phyloP scores from a whole-genome alignment of 1,140 invertebrate species.

The Armadillidium nasatum region DNA sequence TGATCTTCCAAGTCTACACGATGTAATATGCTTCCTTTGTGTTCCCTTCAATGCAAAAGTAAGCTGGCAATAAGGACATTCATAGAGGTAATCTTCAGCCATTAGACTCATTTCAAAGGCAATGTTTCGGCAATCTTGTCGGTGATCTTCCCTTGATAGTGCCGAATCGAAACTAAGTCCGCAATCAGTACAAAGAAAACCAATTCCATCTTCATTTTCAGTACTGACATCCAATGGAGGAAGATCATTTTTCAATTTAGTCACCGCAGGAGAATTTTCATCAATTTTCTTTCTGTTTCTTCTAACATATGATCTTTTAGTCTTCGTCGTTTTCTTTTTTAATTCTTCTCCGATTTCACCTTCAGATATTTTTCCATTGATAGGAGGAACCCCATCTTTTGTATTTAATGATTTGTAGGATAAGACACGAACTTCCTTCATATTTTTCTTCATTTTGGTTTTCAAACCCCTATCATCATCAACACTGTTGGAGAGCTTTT shows the following conservation, averaged over 20 bases:
- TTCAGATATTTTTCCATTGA: neutral
- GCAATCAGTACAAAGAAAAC: constrained; percentile 13
- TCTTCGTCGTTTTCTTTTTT: neutral
- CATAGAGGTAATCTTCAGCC: constrained; percentile 43
- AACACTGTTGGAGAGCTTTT: neutral
- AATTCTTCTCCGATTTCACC: neutral
- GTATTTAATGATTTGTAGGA: neutral
- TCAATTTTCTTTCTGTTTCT: neutral
- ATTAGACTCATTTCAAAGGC: constrained; percentile 43
- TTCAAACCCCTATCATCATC: neutral
- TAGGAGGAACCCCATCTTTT: neutral
- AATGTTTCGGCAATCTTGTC: constrained; percentile 40
- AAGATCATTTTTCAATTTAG: neutral
- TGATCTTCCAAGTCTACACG: constrained; percentile 32
- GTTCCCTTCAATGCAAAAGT: constrained; percentile 42
- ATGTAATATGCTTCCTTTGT: constrained; percentile 39
- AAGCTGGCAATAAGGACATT: constrained; percentile 42
- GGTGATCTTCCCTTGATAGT: constrained; percentile 32
- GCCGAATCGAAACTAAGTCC: constrained; percentile 14
- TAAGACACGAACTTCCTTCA: constrained; percentile 1
- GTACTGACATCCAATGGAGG: neutral
- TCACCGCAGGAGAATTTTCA: neutral
- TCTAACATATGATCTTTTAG: neutral
- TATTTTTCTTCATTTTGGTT: neutral
- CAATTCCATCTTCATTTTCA: neutral